Conservation (phyloP, 2,888 invertebrate species). For the Eulithis prunata region DNA sequence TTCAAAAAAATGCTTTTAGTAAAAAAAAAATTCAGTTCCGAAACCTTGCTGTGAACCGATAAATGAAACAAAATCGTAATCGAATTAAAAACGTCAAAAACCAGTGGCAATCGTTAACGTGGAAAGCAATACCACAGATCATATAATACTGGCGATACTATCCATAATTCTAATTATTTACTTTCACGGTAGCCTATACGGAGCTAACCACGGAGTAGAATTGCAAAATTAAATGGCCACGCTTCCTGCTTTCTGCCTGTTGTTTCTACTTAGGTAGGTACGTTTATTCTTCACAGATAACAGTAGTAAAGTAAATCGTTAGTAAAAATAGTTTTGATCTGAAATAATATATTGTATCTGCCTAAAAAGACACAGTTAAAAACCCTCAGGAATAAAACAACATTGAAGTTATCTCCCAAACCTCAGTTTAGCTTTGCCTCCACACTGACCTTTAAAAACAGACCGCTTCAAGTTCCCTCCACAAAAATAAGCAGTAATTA, state of each 20-base stretch:
- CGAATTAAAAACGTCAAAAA: neutral
- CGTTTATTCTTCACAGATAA: neutral
- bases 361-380: no score
- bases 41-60: no score
- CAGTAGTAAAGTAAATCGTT: no score
- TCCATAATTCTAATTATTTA: neutral
- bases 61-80: no score
- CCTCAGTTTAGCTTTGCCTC: constrained; percentile 1
- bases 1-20: no score
- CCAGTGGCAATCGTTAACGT: neutral
- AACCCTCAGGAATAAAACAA: neutral
- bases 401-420: neutral
- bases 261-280: constrained; percentile 35
- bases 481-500: constrained; percentile 49
- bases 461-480: constrained; percentile 16
- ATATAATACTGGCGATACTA: no score
- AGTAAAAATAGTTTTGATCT: no score
- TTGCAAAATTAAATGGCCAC: constrained; percentile 40
- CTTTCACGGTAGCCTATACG: constrained; percentile 31
- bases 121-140: neutral
- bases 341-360: no score
- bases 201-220: constrained; percentile 35
- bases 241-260: constrained; percentile 49
- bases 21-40: no score
- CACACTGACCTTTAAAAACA: constrained; percentile 20